Evolutionary conservation across 2,113 vertebrate species (phyloP), one percentile per base, ranked within the genome.

Genomic region (Pseudopodoces humilis): DNA sequence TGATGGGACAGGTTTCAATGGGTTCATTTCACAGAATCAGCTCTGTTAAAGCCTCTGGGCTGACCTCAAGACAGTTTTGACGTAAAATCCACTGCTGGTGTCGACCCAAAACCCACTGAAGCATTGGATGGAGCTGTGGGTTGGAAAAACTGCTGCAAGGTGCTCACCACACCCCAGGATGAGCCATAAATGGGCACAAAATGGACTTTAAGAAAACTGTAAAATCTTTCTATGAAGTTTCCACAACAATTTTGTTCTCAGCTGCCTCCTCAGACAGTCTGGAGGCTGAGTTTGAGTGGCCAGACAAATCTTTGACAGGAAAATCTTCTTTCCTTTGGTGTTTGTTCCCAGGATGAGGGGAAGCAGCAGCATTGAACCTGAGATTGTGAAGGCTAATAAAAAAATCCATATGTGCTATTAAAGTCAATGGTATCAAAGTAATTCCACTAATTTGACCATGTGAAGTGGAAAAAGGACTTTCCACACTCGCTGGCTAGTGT

Each of bases 121-220:
- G 27, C 20, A 2, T 7, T 1, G 1, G n/a, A 27, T 39, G 30
- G 16, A 52, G 56, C 4, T 60, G 16, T 23, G 2, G 2, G 21
- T 46, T 49, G n/a, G 72, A 79, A 72, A 65, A 83, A 28, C 59
- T 53, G 10, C 68, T 64, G 60, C 46, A 33, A 39, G 37, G 55
- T 75, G 65, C 69, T 74, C 10, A 6, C 12, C 33, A 10, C 4
- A 23, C 13, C 39, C 46, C 10, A 30, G n/a, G 24, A 11, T n/a
- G n/a, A 82, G 44, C 60, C 41, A 20, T 2, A 21, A 79, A 35
- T 3, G 19, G 69, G 37, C 33, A 71, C 19, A 52, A 81, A 78
- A 64, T 0, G 13, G 64, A 68, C 24, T 23, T 71, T 2, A 15
- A 28, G 47, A 30, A 53, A 65, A 28, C 0, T 24, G 3, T 24